These are phyloP conservation scores for Paraplagusia blochii DNA, from an alignment of 2,113 vertebrate genomes.

Conservation along the genomic window DNA sequence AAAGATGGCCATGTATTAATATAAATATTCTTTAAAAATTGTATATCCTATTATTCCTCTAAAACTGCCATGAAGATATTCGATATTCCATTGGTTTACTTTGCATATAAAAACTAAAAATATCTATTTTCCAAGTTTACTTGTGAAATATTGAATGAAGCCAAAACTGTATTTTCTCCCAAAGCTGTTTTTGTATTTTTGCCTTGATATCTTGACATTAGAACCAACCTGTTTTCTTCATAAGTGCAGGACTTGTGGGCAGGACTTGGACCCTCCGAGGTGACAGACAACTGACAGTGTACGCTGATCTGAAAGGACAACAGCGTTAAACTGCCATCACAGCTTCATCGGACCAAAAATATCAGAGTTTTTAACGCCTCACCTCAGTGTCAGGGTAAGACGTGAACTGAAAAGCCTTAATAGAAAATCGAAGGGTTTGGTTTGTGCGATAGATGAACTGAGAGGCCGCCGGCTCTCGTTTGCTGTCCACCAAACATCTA, in stretches of 20 bases:
- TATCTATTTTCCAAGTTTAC: no score
- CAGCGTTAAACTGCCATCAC: background rate
- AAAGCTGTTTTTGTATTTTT: no score
- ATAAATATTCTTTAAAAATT: no score
- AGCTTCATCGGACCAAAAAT: background rate
- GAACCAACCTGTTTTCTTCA: conserved; percentile 34
- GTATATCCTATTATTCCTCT: no score
- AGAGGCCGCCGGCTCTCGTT: conserved; percentile 45
- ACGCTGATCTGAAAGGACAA: conserved; percentile 53
- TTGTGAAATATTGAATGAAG: background rate
- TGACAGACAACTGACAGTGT: conserved; percentile 59
- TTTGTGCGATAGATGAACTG: conserved; percentile 53
- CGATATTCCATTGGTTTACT: no score
- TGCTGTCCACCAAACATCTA: conserved; percentile 70
- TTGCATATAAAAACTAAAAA: no score
- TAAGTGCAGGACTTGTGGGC: conserved; percentile 72
- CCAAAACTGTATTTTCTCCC: no score
- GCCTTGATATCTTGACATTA: background rate
- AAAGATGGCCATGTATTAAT: no score
- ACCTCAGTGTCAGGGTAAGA: conserved; percentile 59
- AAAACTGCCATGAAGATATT: no score
- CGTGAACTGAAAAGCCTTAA: conserved; percentile 71
- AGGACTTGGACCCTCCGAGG: conserved; percentile 46
- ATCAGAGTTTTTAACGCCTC: background rate
- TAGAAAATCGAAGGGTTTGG: conserved; percentile 56